Evolutionary conservation across 35 echinoderm and acorn worm genomes (phyloP), one percentile per base, ranked within the genome.

Genomic region (Anneissia japonica): DNA sequence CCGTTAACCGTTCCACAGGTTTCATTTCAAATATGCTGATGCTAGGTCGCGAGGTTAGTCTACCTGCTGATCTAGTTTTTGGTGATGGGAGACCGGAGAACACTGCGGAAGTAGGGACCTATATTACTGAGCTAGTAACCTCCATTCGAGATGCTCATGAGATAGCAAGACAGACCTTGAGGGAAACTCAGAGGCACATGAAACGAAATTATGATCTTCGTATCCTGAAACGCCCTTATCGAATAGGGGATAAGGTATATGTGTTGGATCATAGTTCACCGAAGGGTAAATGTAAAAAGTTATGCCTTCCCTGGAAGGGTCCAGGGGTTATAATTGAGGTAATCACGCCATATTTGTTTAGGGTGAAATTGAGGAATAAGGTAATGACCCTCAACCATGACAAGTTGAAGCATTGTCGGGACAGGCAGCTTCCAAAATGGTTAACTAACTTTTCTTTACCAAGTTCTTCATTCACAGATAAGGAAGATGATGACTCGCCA

Each of bases 1-100:
- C 89, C 12, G 84, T 92, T 10, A 92, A 92, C 32, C 21, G 85
- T 23, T 88, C 85, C 36, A 92, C 90, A 0, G 90, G 90, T 21
- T 74, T 28, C 3, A 92, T 39, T 1, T 79, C 90, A 6, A 91
- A 91, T 38, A n/a, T 0, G 39, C 1, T 87, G 51, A 91, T 91
- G 75, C 51, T 91, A 40, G 90, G 90, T 0, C 34, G 90, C 21
- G 85, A 92, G 34, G 77, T 87, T 17, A 88, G 83, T 32, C 3
- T 83, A 36, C 90, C 90, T 30, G 85, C 85, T n/a, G 90, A 92
- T 41, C 74, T 88, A 16, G 77, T 92, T 31, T 88, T 83, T 37
- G 5, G 32, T 7, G 11, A 35, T 11, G 4, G 80, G 4, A 0
- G 16, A 31, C 35, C 51, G 7, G 9, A 74, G 9, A n/a, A 19